Conservation (phyloP, 2,113 vertebrate genomes). For the Athene noctua region DNA sequence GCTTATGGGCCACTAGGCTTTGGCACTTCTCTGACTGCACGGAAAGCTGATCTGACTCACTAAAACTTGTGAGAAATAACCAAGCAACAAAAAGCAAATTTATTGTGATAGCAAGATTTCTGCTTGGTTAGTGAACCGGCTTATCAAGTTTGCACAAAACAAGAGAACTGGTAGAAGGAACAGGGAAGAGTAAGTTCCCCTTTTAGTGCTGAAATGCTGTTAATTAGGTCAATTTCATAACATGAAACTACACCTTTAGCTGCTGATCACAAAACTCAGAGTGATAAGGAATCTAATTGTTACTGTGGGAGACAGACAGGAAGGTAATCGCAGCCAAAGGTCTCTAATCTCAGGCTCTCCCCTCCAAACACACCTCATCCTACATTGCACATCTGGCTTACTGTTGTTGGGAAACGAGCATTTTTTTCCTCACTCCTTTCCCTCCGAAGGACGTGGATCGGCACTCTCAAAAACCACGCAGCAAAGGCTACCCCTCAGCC, state of each 20-base stretch:
- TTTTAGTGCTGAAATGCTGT: neutral
- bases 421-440: neutral
- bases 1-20: neutral
- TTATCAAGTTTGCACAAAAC: neutral
- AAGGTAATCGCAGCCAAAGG: neutral
- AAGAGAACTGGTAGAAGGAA: neutral
- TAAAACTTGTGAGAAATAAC: neutral
- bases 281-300: neutral
- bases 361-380: neutral
- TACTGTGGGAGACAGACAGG: neutral
- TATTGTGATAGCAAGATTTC: neutral
- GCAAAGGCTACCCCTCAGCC: neutral
- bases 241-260: neutral
- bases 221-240: neutral
- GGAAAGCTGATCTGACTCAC: neutral
- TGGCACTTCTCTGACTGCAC: neutral
- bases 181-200: neutral
- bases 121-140: neutral
- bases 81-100: neutral
- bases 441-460: neutral
- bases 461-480: neutral
- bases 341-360: neutral
- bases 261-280: neutral
- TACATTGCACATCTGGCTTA: neutral
- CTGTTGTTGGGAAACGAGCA: neutral